phyloP scores from a whole-genome alignment of 2,113 vertebrate genomes.

The Pteropus alecto region DNA sequence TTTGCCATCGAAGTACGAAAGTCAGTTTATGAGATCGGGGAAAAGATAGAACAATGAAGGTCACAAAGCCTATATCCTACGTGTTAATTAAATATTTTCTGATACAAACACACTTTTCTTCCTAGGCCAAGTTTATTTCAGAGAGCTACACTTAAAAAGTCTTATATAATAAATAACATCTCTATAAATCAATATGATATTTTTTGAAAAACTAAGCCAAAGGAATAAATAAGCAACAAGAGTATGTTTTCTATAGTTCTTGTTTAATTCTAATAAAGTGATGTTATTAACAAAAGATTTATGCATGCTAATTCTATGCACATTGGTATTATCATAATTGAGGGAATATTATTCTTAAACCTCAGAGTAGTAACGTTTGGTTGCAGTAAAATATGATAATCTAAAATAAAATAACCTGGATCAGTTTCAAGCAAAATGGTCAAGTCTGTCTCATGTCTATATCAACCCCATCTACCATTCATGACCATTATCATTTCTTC shows the following conservation, averaged over 20 bases:
- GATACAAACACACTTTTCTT: background rate
- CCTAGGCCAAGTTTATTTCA: background rate
- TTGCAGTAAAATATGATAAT: background rate
- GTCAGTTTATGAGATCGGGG: background rate
- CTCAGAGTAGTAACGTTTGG: background rate
- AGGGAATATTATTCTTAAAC: background rate
- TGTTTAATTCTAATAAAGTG: background rate
- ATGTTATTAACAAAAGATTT: background rate
- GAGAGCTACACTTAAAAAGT: background rate
- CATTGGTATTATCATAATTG: background rate
- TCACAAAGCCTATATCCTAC: background rate
- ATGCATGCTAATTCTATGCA: background rate
- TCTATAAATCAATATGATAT: background rate
- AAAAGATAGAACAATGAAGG: background rate
- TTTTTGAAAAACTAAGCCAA: background rate
- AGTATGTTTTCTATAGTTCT: background rate
- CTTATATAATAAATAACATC: background rate
- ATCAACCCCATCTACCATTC: background rate
- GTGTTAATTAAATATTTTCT: conserved; percentile 40
- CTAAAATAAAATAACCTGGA: background rate
- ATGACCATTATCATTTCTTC: background rate
- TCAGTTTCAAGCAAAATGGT: background rate
- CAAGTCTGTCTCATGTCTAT: background rate
- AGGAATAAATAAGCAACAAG: background rate
- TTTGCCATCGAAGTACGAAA: background rate